Evolutionary conservation across 2,113 vertebrate genomes (phyloP).

Genomic region (Tonatia bakeri): DNA sequence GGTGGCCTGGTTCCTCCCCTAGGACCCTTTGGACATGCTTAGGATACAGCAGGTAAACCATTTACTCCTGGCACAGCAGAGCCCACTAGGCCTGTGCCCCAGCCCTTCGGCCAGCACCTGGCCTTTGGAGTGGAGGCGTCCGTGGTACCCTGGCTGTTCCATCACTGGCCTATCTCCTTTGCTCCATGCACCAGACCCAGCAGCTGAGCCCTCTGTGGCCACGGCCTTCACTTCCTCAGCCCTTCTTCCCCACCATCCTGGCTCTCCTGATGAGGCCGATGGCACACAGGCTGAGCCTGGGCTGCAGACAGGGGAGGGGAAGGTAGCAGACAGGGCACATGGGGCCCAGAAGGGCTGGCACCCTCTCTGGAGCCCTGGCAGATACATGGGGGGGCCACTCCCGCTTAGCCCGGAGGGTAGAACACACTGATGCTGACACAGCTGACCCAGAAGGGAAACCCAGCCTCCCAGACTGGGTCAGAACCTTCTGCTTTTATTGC

Average conservation of each 20-base stretch:
- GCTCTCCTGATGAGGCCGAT: not conserved
- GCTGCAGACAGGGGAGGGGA: not conserved
- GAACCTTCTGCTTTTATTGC: constrained; percentile 7
- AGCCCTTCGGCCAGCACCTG: not conserved
- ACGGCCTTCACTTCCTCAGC: not conserved
- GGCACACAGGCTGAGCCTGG: not conserved
- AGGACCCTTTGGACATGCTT: not conserved
- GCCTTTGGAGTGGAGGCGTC: not conserved
- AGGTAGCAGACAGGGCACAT: not conserved
- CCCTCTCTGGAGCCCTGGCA: not conserved
- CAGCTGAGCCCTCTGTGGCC: not conserved
- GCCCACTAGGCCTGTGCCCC: not conserved
- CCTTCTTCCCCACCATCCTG: not conserved
- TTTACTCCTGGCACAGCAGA: not conserved
- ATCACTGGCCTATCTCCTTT: not conserved
- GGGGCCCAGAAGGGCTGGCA: not conserved
- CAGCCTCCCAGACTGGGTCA: not conserved
- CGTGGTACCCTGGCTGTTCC: rapidly evolving
- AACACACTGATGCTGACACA: not conserved
- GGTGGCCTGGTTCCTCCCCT: not conserved
- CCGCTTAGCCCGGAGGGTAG: not conserved
- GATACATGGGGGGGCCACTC: not conserved
- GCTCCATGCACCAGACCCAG: not conserved
- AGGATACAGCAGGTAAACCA: not conserved
- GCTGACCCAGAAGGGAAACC: not conserved